Evolutionary conservation across 2,113 vertebrate species (phyloP).

Genomic region (Diadophis punctatus): DNA sequence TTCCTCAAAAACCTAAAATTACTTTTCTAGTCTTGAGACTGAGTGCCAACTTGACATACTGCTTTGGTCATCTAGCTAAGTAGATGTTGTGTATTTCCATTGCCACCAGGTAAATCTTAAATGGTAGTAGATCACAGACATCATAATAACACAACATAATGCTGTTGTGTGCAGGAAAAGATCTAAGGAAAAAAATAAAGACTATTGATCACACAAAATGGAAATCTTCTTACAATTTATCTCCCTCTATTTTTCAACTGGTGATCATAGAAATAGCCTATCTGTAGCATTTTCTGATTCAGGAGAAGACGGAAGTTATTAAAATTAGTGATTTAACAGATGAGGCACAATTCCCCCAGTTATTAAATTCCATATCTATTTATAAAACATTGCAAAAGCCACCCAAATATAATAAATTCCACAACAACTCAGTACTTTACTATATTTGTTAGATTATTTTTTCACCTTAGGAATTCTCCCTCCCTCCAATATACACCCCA

Average conservation of each 20-base stretch:
- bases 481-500: conserved; percentile 2
- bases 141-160: not conserved
- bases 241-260: conserved; percentile 23
- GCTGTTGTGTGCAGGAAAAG: not conserved
- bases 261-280: conserved; percentile 2
- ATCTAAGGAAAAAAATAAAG: not conserved
- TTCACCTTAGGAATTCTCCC: conserved; percentile 70
- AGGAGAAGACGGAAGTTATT: not conserved
- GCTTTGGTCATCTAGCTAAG: not conserved
- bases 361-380: conserved; percentile 61
- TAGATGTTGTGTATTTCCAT: not conserved
- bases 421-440: conserved; percentile 61
- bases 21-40: not conserved
- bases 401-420: not conserved
- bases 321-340: conserved; percentile 42
- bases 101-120: not conserved
- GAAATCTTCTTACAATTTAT: not conserved
- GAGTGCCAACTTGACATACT: not conserved
- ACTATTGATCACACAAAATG: not conserved
- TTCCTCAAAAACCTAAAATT: not conserved
- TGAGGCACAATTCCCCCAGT: conserved; percentile 40
- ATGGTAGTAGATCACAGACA: not conserved
- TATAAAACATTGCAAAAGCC: conserved; percentile 54
- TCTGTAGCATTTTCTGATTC: not conserved
- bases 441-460: conserved; percentile 74